Conservation (phyloP, 92 coral and sea anemone species). For the Zoanthus solanderi region DNA sequence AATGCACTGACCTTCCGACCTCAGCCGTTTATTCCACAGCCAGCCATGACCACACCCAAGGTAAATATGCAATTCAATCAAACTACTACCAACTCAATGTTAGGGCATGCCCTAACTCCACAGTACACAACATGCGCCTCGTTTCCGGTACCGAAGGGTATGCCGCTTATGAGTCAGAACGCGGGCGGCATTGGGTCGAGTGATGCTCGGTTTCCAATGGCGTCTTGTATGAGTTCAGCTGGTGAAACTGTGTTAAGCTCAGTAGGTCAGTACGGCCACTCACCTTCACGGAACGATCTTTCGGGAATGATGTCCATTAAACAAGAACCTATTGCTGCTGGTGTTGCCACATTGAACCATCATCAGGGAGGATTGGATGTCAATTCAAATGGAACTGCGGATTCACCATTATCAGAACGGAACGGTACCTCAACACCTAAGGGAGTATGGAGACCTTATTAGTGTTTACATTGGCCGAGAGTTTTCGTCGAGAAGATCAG, state of each 20-base stretch:
- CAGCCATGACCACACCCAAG: constrained; percentile 73
- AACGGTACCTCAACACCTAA: constrained; percentile 86
- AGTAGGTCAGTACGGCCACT: constrained; percentile 63
- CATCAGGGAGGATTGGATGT: constrained; percentile 75
- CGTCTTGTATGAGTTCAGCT: constrained; percentile 67
- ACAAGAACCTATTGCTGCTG: constrained; percentile 82
- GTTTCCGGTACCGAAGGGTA: constrained; percentile 82
- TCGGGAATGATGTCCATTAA: constrained; percentile 78
- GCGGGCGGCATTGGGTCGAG: constrained; percentile 53
- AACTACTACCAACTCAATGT: constrained; percentile 72
- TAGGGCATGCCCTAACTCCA: constrained; percentile 66
- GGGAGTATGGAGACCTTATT: constrained; percentile 94
- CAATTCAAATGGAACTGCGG: constrained; percentile 69
- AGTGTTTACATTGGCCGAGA: neutral
- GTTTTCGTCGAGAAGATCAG: neutral
- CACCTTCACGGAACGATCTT: constrained; percentile 80
- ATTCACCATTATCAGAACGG: constrained; percentile 74
- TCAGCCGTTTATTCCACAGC: constrained; percentile 82
- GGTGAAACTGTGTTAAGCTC: constrained; percentile 77
- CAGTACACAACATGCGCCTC: constrained; percentile 77
- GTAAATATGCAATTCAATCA: constrained; percentile 77
- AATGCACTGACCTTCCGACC: constrained; percentile 83
- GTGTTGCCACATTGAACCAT: constrained; percentile 72
- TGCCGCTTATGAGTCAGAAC: constrained; percentile 77
- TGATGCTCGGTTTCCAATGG: constrained; percentile 40